A percentile compares a stretch with the other conserved stretches of the same genome.
These are phyloP conservation scores for Elgaria multicarinata DNA, from an alignment of 2,113 vertebrate genomes.

Conservation along the genomic window DNA sequence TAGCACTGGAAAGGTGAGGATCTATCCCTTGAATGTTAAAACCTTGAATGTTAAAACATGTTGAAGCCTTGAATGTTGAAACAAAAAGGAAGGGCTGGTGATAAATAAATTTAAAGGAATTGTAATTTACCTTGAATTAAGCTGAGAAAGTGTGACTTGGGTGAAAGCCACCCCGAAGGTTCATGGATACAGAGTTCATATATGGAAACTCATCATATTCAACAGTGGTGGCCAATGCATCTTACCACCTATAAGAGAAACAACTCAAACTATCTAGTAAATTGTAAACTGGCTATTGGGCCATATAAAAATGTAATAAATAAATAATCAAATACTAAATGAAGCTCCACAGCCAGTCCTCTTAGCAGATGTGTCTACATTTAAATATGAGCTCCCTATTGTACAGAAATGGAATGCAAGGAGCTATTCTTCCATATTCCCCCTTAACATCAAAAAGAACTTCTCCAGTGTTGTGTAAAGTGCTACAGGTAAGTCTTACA, in stretches of 20 bases:
- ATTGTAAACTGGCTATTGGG: too few species aligned
- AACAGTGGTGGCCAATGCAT: neutral
- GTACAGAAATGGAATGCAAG: slow-evolving; percentile 26
- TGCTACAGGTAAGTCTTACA: neutral
- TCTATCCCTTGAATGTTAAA: neutral
- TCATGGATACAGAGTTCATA: neutral
- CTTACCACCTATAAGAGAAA: neutral
- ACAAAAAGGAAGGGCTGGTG: neutral
- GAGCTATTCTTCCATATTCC: slow-evolving; percentile 23
- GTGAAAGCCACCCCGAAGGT: neutral
- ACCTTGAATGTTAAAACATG: neutral
- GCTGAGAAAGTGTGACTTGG: neutral
- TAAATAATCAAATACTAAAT: too few species aligned
- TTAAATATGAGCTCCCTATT: neutral
- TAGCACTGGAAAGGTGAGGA: slow-evolving; percentile 21
- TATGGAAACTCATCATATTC: neutral
- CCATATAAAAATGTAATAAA: too few species aligned
- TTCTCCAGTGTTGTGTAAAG: neutral
- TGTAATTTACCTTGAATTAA: neutral
- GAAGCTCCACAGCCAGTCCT: neutral
- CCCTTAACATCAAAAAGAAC: slow-evolving; percentile 22
- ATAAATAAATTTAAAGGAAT: neutral
- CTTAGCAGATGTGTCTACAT: neutral
- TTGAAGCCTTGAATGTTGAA: slow-evolving; percentile 16
- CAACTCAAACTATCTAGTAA: neutral